A percentile compares a stretch with the other conserved stretches of the same genome.
Conservation (phyloP, 2,888 invertebrate genomes). For the Archaeoteleia sp. region DNA sequence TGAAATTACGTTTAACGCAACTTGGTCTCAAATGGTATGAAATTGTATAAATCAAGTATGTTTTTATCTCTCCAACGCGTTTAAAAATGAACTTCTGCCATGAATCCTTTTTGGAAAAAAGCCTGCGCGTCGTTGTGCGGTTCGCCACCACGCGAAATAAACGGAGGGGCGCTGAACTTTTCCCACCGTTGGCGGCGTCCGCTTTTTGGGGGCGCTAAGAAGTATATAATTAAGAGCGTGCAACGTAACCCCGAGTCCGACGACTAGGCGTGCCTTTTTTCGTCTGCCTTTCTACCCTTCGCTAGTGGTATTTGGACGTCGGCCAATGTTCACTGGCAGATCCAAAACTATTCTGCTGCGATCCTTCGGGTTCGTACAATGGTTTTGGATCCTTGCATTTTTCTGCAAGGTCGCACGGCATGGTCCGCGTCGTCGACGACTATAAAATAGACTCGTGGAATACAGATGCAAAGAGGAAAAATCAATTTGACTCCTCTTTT, state of each 20-base stretch:
- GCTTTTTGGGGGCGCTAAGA: conserved; percentile 29
- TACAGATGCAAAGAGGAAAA: too few species aligned
- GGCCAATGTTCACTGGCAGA: conserved; percentile 24
- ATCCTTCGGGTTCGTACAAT: conserved; percentile 15
- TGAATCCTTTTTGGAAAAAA: too few species aligned
- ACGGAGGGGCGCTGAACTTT: conserved; percentile 19
- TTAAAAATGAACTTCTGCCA: too few species aligned
- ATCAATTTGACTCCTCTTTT: too few species aligned
- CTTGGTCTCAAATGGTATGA: too few species aligned
- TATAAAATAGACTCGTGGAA: conserved; percentile 19
- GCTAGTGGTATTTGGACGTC: conserved; percentile 21
- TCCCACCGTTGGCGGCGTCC: conserved; percentile 21
- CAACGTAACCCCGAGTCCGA: conserved; percentile 33
- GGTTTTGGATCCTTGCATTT: conserved; percentile 19
- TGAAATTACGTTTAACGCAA: too few species aligned
- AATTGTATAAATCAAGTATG: too few species aligned
- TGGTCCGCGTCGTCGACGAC: conserved; percentile 12
- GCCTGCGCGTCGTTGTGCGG: too few species aligned
- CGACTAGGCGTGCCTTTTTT: conserved; percentile 25
- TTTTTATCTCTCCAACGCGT: too few species aligned
- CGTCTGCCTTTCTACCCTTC: conserved; percentile 3
- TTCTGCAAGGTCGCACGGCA: conserved; percentile 27
- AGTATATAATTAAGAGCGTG: conserved; percentile 43
- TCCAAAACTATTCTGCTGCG: too few species aligned
- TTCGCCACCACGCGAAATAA: conserved; percentile 25